Evolutionary conservation across 2,888 invertebrate genomes (phyloP).

Genomic region (Atrina japonica): DNA sequence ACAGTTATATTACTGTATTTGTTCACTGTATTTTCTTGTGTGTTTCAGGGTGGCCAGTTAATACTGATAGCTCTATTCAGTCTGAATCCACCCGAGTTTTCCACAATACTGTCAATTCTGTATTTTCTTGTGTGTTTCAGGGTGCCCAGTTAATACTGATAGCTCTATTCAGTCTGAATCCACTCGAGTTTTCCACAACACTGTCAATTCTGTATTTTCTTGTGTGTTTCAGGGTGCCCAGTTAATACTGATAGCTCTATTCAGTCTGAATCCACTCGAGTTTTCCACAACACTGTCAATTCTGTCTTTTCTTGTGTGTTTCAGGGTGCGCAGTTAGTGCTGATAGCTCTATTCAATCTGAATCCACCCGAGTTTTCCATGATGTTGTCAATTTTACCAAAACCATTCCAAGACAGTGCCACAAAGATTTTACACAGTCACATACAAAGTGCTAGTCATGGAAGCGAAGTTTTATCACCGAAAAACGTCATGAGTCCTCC

Average conservation of each 20-base stretch:
- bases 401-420: slow-evolving; percentile 81
- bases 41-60: slow-evolving; percentile 83
- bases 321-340: slow-evolving; percentile 84
- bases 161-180: slow-evolving; percentile 94
- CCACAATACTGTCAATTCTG: slow-evolving; percentile 85
- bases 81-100: slow-evolving; percentile 94
- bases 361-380: slow-evolving; percentile 94
- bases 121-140: no score
- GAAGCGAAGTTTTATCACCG: slow-evolving; percentile 75
- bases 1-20: no score
- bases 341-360: slow-evolving; percentile 93
- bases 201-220: slow-evolving; percentile 70
- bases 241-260: slow-evolving; percentile 89
- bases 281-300: slow-evolving; percentile 87
- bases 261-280: slow-evolving; percentile 94
- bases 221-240: slow-evolving; percentile 82
- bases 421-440: slow-evolving; percentile 79
- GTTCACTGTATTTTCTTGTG: no score
- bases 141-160: slow-evolving; percentile 86
- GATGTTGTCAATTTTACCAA: slow-evolving; percentile 83
- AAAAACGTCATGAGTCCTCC: slow-evolving; percentile 72
- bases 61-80: slow-evolving; percentile 92
- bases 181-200: slow-evolving; percentile 92
- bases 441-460: slow-evolving; percentile 64
- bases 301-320: slow-evolving; percentile 34